Evolutionary conservation across 2,888 invertebrate genomes (phyloP), one percentile per base, ranked within the genome.

Genomic region (Pardosa pseudoannulata): DNA sequence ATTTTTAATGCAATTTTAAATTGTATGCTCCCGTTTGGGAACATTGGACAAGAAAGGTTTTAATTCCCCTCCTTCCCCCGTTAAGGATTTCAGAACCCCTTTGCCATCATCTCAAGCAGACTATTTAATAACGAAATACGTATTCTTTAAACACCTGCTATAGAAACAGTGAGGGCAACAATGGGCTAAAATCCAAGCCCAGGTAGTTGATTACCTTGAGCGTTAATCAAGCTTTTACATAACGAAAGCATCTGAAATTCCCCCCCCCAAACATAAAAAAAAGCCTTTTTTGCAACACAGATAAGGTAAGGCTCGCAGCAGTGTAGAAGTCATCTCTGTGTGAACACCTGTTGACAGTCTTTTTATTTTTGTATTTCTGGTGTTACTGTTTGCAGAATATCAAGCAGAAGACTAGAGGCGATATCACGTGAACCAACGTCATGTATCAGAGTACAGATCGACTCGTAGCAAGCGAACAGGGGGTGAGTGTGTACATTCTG

Each of bases 381-480:
- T 81, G 39, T 81, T 67, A 23, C 36, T 80, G 13, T 56, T 67
- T 65, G 41, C 39, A 32, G 27, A 36, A 28, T 70, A 39, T 29
- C 50, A 46, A 36, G 39, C 65, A 50, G 72, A 65, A 65, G 36
- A 23, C 32, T 50, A 29, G 41, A 16, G 23, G 32, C 16, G n/a
- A n/a, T 13, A 67, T 67, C 68, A 78, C 83, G 83, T 79, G 83
- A 68, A 32, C 9, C 9, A 1, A 29, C 73, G 78, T 79, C 78
- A 85, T 85, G 83, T 85, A 85, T 85, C 83, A 85, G 73, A 85
- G 83, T 67, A 85, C 83, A 29, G 83, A 85, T 73, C 28, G 56
- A 27, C 83, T 85, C 7, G 83, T 85, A n/a, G 27, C 83, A 23
- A 78, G 62, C 28, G 83, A 85, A 62, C 83, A 76, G 72, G 83